These are phyloP conservation scores for Phylloscopus trochilus DNA, from an alignment of 2,113 vertebrate species.

Conservation along the genomic window DNA sequence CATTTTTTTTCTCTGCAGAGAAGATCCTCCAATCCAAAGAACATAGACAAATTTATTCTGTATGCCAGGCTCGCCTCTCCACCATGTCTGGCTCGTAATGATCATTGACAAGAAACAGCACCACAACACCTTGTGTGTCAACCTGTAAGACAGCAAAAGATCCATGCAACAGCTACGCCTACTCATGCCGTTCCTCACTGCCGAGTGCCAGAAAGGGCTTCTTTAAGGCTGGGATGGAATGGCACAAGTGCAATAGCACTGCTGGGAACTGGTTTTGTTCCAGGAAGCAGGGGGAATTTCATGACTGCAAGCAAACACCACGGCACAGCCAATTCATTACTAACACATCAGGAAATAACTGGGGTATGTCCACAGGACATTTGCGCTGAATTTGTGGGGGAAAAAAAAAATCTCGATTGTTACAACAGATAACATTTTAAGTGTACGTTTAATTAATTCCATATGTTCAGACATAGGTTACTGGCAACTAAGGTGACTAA, in stretches of 20 bases:
- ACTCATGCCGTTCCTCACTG: background rate
- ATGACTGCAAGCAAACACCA: background rate
- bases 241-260: background rate
- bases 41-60: background rate
- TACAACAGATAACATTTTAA: background rate
- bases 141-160: background rate
- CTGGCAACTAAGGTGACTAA: background rate
- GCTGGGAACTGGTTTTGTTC: background rate
- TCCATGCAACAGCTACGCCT: background rate
- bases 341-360: background rate
- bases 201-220: background rate
- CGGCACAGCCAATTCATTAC: background rate
- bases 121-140: background rate
- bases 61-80: background rate
- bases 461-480: background rate
- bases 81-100: rapidly evolving
- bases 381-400: background rate
- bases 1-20: background rate
- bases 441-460: background rate
- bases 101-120: background rate
- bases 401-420: rapidly evolving
- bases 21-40: background rate
- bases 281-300: background rate
- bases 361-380: background rate
- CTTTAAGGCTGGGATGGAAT: background rate